These are phyloP conservation scores for Laterallus jamaicensis DNA, from an alignment of 2,113 vertebrate genomes.

Conservation along the genomic window DNA sequence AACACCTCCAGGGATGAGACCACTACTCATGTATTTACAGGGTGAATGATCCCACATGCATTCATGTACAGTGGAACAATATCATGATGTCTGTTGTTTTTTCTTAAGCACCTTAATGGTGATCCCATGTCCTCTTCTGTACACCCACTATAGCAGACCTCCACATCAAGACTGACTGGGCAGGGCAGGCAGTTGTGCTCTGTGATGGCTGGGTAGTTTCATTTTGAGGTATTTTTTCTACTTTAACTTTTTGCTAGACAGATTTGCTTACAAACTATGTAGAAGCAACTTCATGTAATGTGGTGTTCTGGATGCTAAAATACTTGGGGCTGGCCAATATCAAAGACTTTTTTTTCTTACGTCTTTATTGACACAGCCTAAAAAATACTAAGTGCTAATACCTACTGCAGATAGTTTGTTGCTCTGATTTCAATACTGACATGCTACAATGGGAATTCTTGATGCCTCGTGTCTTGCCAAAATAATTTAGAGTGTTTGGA, in stretches of 20 bases:
- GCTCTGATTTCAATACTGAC: not conserved
- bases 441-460: not conserved
- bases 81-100: not conserved
- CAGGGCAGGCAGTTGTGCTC: not conserved
- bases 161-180: not conserved
- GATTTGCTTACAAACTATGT: not conserved
- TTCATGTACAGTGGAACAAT: not conserved
- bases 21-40: not conserved
- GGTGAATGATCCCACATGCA: fast-evolving
- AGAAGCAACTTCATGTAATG: not conserved
- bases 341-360: not conserved
- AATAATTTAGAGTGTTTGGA: not conserved
- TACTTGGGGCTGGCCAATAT: not conserved
- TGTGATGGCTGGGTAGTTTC: not conserved
- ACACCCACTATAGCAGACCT: not conserved
- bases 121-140: not conserved
- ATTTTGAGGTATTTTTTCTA: fast-evolving
- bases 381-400: no score
- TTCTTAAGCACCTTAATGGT: not conserved
- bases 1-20: no score
- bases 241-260: not conserved
- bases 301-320: not conserved
- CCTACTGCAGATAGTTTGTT: not conserved
- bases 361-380: not conserved
- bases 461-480: not conserved